Evolutionary conservation across 2,797 vertebrate genomes (phyloP), one percentile per base, ranked within the genome.

Genomic region (Onychomys torridus): DNA sequence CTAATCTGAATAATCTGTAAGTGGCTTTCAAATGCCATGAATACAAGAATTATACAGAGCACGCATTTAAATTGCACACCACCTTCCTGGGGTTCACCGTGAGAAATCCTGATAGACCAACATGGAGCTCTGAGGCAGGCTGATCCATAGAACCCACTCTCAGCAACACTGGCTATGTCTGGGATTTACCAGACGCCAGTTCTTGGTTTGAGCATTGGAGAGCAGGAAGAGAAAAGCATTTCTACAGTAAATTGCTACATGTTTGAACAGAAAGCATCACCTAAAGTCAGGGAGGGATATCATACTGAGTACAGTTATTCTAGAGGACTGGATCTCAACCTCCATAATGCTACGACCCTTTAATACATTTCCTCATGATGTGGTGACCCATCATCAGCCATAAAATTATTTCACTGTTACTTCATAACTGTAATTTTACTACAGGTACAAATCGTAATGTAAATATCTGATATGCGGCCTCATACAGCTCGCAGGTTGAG

Each of bases 181-280:
- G 14, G 23, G 73, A 83, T 59, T 90, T 83, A 84, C 67, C 40
- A 90, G 89, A 27, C 49, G 29, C 46, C 65, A 89, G 32, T 81
- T 52, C n/a, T 69, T 37, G n/a, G n/a, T 12, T 14, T 52, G 40
- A 61, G 71, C 37, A 29, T 77, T 69, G 73, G 55, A 92, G 32
- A 40, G 27, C 67, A 37, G 52, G 55, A 40, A 69, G 23, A 82
- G 43, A 59, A 52, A 83, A 90, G 37, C 46, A 37, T 55, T 81
- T 61, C 93, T 89, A 82, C 83, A 90, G 88, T 67, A 86, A 96
- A 90, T 59, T 55, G 14, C 71, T 69, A n/a, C 59, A 14, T 90
- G 65, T 67, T 95, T 94, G 83, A 95, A 85, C 55, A 90, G n/a
- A 90, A 96, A 95, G 90, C 57, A 21, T n/a, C 57, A 49, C 57